These are phyloP conservation scores for Tenualosa thibaudeaui DNA, from an alignment of 2,797 vertebrate genomes.

Conservation along the genomic window DNA sequence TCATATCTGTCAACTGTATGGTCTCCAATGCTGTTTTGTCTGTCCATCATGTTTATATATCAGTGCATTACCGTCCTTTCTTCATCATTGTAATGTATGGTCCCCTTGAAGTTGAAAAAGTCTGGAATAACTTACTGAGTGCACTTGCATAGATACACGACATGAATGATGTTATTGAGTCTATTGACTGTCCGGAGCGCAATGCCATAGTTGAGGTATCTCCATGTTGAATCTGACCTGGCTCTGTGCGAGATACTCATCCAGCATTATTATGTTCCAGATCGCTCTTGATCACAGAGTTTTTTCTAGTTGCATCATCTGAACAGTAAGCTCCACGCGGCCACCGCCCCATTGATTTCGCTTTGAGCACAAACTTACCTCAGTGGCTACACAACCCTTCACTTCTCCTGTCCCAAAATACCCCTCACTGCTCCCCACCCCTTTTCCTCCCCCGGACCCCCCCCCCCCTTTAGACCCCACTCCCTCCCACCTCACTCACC, in stretches of 20 bases:
- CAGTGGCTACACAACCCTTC: background rate
- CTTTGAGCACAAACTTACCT: background rate
- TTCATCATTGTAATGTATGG: background rate
- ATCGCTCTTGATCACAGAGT: conserved; percentile 17
- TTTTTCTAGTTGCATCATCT: conserved; percentile 17
- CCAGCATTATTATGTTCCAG: conserved; percentile 16
- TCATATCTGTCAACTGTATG: conserved; percentile 5
- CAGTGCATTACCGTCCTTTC: background rate
- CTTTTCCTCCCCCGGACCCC: conserved; percentile 40
- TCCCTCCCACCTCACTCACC: conserved; percentile 63
- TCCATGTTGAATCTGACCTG: conserved; percentile 8
- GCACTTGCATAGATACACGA: background rate
- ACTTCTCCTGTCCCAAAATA: background rate
- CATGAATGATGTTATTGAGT: background rate
- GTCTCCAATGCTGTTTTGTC: background rate
- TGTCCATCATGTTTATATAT: background rate
- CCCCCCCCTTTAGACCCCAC: conserved; percentile 57
- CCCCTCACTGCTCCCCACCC: conserved; percentile 32
- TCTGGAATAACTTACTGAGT: background rate
- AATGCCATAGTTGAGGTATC: background rate
- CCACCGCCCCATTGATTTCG: background rate
- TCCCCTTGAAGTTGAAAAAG: background rate
- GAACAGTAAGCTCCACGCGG: conserved; percentile 15
- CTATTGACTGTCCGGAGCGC: background rate
- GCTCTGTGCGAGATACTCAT: background rate